Percentiles rank a stretch among this genome's conserved stretches.
phyloP scores from a whole-genome alignment of 2,113 vertebrate species.

The Spilogale gracilis region DNA sequence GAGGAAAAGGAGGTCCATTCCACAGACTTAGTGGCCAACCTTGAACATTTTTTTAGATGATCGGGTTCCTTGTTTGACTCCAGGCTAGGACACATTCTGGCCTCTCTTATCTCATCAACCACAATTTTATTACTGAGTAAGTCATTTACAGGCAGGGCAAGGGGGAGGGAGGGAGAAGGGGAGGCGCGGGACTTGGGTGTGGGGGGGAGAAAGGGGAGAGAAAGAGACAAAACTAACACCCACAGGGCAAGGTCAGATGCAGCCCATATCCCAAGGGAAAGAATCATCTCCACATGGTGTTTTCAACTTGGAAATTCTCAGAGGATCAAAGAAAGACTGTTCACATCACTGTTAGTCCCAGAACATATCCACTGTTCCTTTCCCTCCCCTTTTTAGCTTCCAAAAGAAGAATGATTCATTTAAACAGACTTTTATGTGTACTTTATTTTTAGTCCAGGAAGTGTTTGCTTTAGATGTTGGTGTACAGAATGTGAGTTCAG shows the following conservation, averaged over 20 bases:
- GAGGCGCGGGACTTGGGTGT: fast-evolving
- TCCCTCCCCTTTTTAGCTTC: constrained; percentile 34
- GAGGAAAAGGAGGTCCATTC: not conserved
- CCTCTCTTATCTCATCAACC: not conserved
- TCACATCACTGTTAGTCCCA: not conserved
- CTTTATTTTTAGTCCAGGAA: constrained; percentile 70
- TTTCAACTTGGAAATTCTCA: constrained; percentile 60
- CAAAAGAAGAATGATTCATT: constrained; percentile 22
- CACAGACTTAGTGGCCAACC: not conserved
- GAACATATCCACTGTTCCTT: not conserved
- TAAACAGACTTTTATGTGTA: constrained; percentile 56
- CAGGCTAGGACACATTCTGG: not conserved
- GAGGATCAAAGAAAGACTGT: constrained; percentile 61
- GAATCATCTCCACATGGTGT: not conserved
- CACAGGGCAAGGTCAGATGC: not conserved
- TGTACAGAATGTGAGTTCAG: constrained; percentile 3
- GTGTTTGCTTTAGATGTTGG: constrained; percentile 57
- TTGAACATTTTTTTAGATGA: not conserved
- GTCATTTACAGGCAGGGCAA: not conserved
- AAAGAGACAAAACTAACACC: not conserved
- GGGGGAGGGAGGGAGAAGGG: fast-evolving
- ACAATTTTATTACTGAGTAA: not conserved
- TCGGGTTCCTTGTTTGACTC: not conserved
- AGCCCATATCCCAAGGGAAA: not conserved
- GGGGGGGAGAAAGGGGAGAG: fast-evolving